Base-by-base conservation (phyloP, 2,113 vertebrate species). In the Leucopternis melanops region DNA sequence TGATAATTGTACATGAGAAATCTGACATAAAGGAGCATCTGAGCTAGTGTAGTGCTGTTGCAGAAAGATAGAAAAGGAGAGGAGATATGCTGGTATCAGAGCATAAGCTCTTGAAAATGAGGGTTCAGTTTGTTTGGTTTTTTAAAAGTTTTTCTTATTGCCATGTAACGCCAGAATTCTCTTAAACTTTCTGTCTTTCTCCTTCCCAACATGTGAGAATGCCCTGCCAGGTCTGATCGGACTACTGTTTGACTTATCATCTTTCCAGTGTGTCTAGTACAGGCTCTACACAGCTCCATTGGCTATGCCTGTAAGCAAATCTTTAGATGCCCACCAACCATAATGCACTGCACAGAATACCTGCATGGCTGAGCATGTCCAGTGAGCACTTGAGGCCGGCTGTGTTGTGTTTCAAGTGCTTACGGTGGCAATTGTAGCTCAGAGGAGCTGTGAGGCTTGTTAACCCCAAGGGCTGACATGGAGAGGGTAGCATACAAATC, bases 271-370 rank as follows among this genome's bases (percentile, higher is more conserved):
- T 11, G 36, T 11, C 52, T 13, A 29, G 23, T 9, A 9, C 15
- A 14, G 52, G 29, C 52, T 31, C 19, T 40, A 18, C 12, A 8
- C 36, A n/a, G 18, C 15, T n/a, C n/a, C 6, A 2, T 10, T 4
- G 40, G 11, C 18, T 18, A 2, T 36, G 34, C 26, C 49, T 38
- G 12, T 8, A 13, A 63, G 40, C 40, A 32, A 23, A 52, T 26
- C 20, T 32, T 13, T 13, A 13, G 11, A 6, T 18, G 29, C 9
- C 52, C 70, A 11, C 27, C 55, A 9, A 3, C 49, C 13, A 3
- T 4, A 6, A 26, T 1, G 54, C 34, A 3, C 16, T 5, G 49
- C 22, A 10, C 15, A 1, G 8, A 3, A 31, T 2, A 11, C 11
- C 18, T 17, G 45, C 14, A 4, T 2, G 45, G 67, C 69, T 23